Base-by-base conservation (phyloP, 2,888 invertebrate genomes). In the Tinea pellionella region DNA sequence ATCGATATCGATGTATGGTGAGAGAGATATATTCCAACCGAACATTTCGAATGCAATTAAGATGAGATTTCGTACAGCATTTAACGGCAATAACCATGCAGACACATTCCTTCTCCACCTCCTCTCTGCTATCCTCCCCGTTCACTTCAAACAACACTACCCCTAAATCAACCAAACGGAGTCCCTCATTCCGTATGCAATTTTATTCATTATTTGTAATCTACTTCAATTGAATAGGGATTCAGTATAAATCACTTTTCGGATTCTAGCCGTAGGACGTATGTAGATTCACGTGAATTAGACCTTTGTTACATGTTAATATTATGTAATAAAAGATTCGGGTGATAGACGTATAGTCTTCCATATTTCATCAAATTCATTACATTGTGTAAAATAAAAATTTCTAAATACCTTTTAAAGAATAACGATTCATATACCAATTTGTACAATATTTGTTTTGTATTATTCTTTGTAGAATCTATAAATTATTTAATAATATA, bases 121-220 rank as follows among this genome's bases (percentile, higher is more conserved):
- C 67, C 67, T 64, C 65, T 60, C 71, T 64, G 63, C 32, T 12
- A 19, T 42, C 58, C 64, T n/a, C 64, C 61, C 68, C 70, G 60
- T 69, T 73, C 77, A 71, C 70, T 68, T 72, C 83, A 85, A 83
- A 82, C 81, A 83, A 74, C 72, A 73, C 70, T 74, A 76, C 72
- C 75, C 77, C 78, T 77, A 19, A 30, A 30, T 56, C 30, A 32
- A 18, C 16, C 37, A 11, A 29, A 74, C 79, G 75, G 80, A 75
- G 79, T 74, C 75, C 74, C 84, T 85, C 85, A 86, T 86, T 86
- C 80, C 81, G 80, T 81, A 86, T 86, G 86, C 86, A 86, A 86
- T 86, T 86, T 86, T 85, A 86, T 85, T 85, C 86, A 86, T 86
- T 85, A 86, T 86, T 86, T 86, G 86, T 86, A 85, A 86, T 85